Base-by-base conservation (phyloP, 2,113 vertebrate genomes). In the Chaetura pelagica region DNA sequence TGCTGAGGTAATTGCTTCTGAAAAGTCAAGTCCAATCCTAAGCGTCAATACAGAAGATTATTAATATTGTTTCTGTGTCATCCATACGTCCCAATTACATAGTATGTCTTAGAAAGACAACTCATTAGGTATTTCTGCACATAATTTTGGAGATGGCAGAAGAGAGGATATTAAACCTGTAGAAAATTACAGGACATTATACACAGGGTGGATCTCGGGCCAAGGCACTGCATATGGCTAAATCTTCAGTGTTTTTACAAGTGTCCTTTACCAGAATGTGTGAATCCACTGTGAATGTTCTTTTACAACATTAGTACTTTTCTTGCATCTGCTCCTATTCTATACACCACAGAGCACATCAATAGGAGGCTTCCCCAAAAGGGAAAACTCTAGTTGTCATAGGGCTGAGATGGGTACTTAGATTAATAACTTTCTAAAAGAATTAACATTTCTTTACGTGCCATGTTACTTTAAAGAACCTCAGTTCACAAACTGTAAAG, bases 1-100 rank as follows among this genome's bases (percentile, higher is more conserved):
- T 34, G 74, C 42, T 95, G 92, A 96, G 52, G 79, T 95, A 75
- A 96, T 83, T 61, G 42, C 82, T 76, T 86, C 63, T 89, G 75
- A 93, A 97, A 96, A 91, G 61, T 79, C 76, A 69, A 80, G 78
- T 93, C 55, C 57, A 63, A 42, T 92, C 82, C 20, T 63, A 52
- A 54, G 14, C 30, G 54, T 63, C 38, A 79, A 15, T 29, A 58
- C 30, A 81, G 66, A 63, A 78, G 21, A 69, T 82, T 84, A 46
- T 26, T 57, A 64, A 44, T 26, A 15, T 9, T 59, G 4, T 66
- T 84, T 89, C 62, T 87, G 55, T 78, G 44, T 35, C 76, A 68
- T 40, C 64, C 16, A 6, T 67, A 44, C 20, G 42, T 68, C 12
- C n/a, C 63, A 34, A 32, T 72, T 78, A 72, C 1, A 0, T 12